Conservation (phyloP, 2,113 vertebrate species). For the Tricholaema leucomelas region DNA sequence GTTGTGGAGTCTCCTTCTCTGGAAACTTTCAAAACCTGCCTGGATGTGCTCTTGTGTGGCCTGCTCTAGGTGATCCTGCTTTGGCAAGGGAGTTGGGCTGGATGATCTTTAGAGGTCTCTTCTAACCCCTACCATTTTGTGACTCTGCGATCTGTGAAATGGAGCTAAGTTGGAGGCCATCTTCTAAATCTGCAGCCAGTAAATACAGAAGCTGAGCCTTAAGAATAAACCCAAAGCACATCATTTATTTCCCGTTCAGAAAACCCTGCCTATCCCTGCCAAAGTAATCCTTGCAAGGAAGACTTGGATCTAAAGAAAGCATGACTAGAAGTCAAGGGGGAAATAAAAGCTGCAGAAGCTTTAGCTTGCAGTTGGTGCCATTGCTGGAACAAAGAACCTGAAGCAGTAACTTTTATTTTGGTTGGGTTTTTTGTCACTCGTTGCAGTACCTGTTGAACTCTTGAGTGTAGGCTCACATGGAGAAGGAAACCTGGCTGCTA, state of each 20-base stretch:
- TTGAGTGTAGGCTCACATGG: accelerated
- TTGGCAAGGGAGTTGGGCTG: no score
- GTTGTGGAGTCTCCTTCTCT: no score
- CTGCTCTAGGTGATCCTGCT: no score
- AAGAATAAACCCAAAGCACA: not conserved
- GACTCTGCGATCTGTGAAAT: not conserved
- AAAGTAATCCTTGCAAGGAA: not conserved
- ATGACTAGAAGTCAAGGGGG: not conserved
- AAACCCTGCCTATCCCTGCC: not conserved
- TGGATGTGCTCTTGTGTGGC: no score
- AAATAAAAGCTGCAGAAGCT: not conserved
- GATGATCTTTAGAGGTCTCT: no score
- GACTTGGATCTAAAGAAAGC: not conserved
- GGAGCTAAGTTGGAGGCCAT: not conserved
- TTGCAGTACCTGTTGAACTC: not conserved
- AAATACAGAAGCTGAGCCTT: not conserved
- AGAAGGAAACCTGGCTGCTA: not conserved
- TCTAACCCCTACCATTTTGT: no score
- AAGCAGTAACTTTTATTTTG: not conserved
- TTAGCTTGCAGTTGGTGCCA: not conserved
- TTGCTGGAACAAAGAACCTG: not conserved
- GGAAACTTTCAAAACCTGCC: no score
- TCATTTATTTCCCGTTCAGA: not conserved
- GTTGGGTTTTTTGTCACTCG: not conserved
- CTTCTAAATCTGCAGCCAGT: not conserved